These are phyloP conservation scores for Passer domesticus DNA, from an alignment of 2,113 vertebrate genomes.

Conservation along the genomic window DNA sequence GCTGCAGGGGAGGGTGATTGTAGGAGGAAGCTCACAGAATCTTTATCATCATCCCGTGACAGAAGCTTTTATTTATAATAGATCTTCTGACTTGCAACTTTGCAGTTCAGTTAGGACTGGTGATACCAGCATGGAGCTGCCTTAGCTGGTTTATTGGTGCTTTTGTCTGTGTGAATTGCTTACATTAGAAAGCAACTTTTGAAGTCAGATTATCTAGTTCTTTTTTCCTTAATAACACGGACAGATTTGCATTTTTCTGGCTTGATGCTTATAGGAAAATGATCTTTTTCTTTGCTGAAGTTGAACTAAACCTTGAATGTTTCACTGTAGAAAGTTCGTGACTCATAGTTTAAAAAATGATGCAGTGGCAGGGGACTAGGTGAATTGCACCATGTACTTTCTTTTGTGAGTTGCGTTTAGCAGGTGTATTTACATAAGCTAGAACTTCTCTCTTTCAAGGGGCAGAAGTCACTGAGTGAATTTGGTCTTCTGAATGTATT, in stretches of 20 bases:
- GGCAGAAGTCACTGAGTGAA: background rate
- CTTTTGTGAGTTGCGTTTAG: background rate
- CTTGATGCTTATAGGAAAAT: background rate
- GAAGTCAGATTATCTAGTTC: background rate
- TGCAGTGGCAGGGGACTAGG: background rate
- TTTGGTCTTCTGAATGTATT: background rate
- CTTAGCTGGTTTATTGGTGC: background rate
- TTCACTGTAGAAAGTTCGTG: background rate
- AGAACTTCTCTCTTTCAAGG: background rate
- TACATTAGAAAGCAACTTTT: background rate
- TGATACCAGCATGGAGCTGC: background rate
- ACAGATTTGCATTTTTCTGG: background rate
- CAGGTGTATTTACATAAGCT: background rate
- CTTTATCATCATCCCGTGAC: fast-evolving
- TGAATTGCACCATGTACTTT: background rate
- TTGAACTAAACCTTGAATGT: background rate
- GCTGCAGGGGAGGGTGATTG: fast-evolving
- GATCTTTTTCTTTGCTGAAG: background rate
- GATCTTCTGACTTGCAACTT: background rate
- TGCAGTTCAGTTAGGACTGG: fast-evolving
- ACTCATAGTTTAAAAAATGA: background rate
- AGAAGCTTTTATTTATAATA: background rate
- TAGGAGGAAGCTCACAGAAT: background rate
- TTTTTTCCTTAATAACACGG: background rate
- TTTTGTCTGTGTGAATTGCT: background rate